Conservation (phyloP, 2,888 invertebrate genomes). For the Pherbina coryleti region DNA sequence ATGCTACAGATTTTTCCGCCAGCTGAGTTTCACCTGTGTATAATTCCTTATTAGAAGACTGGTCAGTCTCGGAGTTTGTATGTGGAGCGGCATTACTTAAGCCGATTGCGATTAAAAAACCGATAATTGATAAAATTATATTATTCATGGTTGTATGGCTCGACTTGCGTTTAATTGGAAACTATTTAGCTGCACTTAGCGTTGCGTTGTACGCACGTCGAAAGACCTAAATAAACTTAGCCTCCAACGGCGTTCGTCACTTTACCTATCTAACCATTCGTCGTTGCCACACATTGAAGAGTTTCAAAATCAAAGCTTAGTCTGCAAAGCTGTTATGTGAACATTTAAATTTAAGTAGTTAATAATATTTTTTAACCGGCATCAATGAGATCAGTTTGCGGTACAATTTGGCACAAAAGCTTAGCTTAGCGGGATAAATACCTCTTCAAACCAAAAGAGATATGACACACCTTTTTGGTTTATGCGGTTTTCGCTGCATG, state of each 20-base stretch:
- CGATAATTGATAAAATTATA: too few relatives aligned
- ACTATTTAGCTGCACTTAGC: background rate
- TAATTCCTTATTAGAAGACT: background rate
- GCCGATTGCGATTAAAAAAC: background rate
- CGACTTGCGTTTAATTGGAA: background rate
- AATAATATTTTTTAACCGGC: background rate
- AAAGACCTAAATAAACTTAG: conserved; percentile 1
- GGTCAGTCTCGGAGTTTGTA: background rate
- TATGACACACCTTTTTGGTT: too few relatives aligned
- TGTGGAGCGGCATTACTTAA: background rate
- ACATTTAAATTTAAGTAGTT: background rate
- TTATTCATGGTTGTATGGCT: background rate
- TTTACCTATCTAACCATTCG: background rate
- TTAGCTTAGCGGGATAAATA: background rate
- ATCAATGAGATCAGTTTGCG: background rate
- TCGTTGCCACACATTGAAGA: conserved; percentile 21
- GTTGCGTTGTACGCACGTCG: background rate
- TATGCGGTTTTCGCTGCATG: too few relatives aligned
- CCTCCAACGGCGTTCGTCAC: background rate
- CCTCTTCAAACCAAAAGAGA: background rate
- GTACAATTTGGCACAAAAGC: background rate
- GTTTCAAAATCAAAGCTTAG: conserved; percentile 26
- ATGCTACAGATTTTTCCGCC: conserved; percentile 18
- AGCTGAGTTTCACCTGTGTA: background rate
- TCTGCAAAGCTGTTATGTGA: background rate